phyloP scores from a whole-genome alignment of 2,797 vertebrate genomes.

The Danio choprae region DNA sequence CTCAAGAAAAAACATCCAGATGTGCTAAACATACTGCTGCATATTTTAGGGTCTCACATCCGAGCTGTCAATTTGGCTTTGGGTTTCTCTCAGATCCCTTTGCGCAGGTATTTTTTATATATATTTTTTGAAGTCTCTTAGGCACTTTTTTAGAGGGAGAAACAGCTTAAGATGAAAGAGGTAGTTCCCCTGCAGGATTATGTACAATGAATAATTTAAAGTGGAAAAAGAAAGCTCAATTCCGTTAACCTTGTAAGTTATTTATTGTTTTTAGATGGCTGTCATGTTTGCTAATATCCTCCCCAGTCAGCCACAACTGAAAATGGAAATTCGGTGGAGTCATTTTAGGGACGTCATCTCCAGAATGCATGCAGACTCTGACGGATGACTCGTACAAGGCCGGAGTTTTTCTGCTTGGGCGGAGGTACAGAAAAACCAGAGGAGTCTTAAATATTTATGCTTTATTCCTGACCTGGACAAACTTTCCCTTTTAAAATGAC shows the following conservation, averaged over 20 bases:
- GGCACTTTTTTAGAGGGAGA: slow-evolving; percentile 36
- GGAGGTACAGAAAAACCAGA: slow-evolving; percentile 5
- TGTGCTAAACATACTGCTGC: slow-evolving; percentile 47
- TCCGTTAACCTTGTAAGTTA: slow-evolving; percentile 63
- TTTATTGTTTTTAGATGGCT: slow-evolving; percentile 63
- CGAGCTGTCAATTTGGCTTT: slow-evolving; percentile 48
- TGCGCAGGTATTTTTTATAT: slow-evolving; percentile 23
- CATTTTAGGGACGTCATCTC: slow-evolving; percentile 49
- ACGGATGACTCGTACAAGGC: slow-evolving; percentile 43
- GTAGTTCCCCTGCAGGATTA: slow-evolving; percentile 55
- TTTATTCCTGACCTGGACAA: slow-evolving; percentile 26
- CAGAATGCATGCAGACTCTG: slow-evolving; percentile 4
- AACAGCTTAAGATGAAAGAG: slow-evolving; percentile 63
- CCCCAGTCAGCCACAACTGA: slow-evolving; percentile 40
- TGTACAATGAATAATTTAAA: slow-evolving; percentile 66
- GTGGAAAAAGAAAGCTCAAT: slow-evolving; percentile 58
- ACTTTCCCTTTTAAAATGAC: not conserved
- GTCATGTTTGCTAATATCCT: slow-evolving; percentile 65
- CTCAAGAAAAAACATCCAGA: slow-evolving; percentile 3
- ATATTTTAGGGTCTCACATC: slow-evolving; percentile 47
- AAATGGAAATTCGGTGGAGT: slow-evolving; percentile 49
- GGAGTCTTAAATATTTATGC: slow-evolving; percentile 30
- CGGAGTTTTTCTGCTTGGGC: slow-evolving; percentile 17
- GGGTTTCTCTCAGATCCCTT: slow-evolving; percentile 35
- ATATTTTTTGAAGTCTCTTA: slow-evolving; percentile 39